phyloP scores from a whole-genome alignment of 1,140 invertebrate genomes.

The Drosophila burlai region DNA sequence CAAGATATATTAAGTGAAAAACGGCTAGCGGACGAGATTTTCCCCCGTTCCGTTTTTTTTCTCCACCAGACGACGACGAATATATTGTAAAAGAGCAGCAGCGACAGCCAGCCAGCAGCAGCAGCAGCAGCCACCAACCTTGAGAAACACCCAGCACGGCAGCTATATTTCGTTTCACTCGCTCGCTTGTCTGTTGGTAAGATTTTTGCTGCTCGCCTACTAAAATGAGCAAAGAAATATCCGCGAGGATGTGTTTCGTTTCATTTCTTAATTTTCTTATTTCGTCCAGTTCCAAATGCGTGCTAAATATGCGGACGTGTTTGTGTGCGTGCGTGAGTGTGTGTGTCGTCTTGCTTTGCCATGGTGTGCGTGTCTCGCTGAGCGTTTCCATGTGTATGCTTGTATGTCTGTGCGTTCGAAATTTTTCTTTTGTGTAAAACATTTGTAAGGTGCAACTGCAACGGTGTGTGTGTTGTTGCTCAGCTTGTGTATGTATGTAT shows the following conservation, averaged over 20 bases:
- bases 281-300: constrained; percentile 56
- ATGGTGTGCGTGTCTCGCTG: constrained; percentile 37
- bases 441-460: constrained; percentile 80
- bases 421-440: constrained; percentile 76
- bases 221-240: constrained; percentile 10
- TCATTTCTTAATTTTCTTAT: constrained; percentile 27
- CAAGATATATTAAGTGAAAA: constrained; percentile 22
- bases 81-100: constrained; percentile 64
- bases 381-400: constrained; percentile 31
- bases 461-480: constrained; percentile 41
- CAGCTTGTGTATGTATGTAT: constrained; percentile 34
- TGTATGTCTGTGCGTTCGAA: constrained; percentile 36
- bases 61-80: constrained; percentile 59
- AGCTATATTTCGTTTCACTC: constrained; percentile 64
- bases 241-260: constrained; percentile 32
- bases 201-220: constrained; percentile 26
- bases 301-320: constrained; percentile 53
- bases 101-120: constrained; percentile 5
- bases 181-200: constrained; percentile 66
- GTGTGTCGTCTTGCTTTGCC: constrained; percentile 9
- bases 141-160: constrained; percentile 76
- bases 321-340: constrained; percentile 14
- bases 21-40: constrained; percentile 60
- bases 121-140: constrained; percentile 55
- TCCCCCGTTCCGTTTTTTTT: constrained; percentile 65